These are phyloP conservation scores for Pteruthius melanotis DNA, from an alignment of 2,113 vertebrate species.

Conservation along the genomic window DNA sequence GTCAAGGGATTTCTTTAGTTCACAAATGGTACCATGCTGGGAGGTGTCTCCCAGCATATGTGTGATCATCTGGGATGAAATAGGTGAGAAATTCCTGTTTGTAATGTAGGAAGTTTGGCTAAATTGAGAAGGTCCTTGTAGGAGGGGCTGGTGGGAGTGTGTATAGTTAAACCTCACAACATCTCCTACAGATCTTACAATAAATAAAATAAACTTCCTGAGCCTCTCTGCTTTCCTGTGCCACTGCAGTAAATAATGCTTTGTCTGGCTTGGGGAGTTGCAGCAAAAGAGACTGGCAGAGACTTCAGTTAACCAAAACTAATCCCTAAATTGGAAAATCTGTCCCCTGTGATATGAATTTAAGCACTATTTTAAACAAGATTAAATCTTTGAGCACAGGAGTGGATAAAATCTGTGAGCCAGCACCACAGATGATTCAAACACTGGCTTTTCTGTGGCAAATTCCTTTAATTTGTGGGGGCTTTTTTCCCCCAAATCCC, in stretches of 20 bases:
- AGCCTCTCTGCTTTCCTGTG: background rate
- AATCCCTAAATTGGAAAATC: background rate
- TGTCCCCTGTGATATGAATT: background rate
- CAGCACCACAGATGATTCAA: background rate
- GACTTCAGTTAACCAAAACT: background rate
- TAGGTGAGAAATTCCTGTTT: background rate
- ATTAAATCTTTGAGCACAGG: background rate
- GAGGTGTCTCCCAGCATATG: background rate
- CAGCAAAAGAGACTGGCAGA: background rate
- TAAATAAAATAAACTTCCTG: background rate
- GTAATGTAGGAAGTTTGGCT: background rate
- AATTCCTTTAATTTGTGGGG: background rate
- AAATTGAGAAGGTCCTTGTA: background rate
- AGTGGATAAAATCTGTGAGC: rapidly evolving
- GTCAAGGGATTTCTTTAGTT: background rate
- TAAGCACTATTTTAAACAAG: background rate
- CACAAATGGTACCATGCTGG: background rate
- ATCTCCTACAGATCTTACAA: background rate
- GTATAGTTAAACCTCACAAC: background rate
- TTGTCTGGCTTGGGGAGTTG: background rate
- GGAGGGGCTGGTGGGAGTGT: background rate
- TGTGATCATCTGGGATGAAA: background rate
- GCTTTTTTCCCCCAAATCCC: rapidly evolving
- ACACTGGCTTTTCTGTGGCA: background rate
- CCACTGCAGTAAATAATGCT: background rate